Percentiles rank a stretch among this genome's conserved stretches.
phyloP scores from a whole-genome alignment of 2,888 invertebrate genomes.

The Hedychridium roseum region DNA sequence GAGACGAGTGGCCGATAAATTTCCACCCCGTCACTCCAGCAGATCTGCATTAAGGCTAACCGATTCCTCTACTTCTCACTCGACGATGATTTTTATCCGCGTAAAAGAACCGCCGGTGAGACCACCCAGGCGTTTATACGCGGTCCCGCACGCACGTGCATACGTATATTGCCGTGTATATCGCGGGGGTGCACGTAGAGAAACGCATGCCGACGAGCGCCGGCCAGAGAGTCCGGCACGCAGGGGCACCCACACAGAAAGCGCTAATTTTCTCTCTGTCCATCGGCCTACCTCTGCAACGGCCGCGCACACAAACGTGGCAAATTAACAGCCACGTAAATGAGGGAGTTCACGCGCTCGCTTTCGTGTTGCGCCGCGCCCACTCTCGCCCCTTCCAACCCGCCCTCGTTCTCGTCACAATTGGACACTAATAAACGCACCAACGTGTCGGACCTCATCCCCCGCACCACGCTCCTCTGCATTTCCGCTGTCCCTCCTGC shows the following conservation, averaged over 20 bases:
- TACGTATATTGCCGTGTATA: no score
- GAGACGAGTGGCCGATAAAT: no score
- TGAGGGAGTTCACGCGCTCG: conserved; percentile 59
- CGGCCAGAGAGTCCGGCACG: conserved; percentile 7
- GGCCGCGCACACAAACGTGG: conserved; percentile 46
- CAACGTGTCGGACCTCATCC: conserved; percentile 14
- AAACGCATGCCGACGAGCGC: no score
- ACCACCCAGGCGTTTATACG: conserved; percentile 36
- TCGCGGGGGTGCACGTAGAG: no score
- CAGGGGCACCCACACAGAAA: conserved; percentile 35
- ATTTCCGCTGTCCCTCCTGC: conserved; percentile 2
- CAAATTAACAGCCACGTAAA: conserved; percentile 62
- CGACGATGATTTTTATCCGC: conserved; percentile 25
- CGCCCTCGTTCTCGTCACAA: conserved; percentile 54
- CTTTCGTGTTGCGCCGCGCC: conserved; percentile 46
- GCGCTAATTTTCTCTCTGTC: conserved; percentile 54
- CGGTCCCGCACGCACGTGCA: conserved; percentile 25
- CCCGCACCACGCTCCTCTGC: conserved; percentile 4
- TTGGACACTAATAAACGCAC: conserved; percentile 60
- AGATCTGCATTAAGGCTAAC: no score
- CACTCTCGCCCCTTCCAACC: conserved; percentile 20
- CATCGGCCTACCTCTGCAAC: conserved; percentile 31
- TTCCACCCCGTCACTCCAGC: no score
- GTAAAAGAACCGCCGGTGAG: conserved; percentile 18
- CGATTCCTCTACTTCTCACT: no score